Evolutionary conservation across 2,888 invertebrate species (phyloP), one percentile per base, ranked within the genome.

Genomic region (Dicyrtoma fusca): DNA sequence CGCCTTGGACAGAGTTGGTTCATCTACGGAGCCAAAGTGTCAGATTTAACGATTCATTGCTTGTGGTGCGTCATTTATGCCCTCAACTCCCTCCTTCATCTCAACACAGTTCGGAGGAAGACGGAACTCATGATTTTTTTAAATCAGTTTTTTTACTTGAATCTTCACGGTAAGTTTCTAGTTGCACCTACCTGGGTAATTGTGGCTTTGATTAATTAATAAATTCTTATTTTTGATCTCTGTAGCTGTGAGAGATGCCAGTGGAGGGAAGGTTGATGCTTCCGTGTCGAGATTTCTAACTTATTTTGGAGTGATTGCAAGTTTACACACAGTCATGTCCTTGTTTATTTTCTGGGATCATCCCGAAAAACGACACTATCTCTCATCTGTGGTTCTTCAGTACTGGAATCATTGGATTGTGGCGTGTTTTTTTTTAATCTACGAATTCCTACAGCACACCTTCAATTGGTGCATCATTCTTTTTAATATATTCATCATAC

Each of bases 401-500:
- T 13, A 21, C 17, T 26, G 11, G 11, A 13, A 59, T 34, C 59
- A 59, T 26, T 26, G 26, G 59, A 25, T 14, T 4, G 17, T 59
- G 4, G 26, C 26, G 1, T 13, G 23, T 8, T 23, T 59, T 8
- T 59, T 59, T 34, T 14, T 23, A 13, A 4, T 13, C 26, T 59
- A 59, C 26, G 59, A 59, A 23, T 59, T 59, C 14, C 14, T 59
- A 4, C 59, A 59, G 17, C 23, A 17, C 25, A 34, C 17, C 6
- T 59, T 59, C 59, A 59, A 59, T 26, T 59, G 59, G 59, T 5
- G 26, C 23, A 59, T 59, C 2, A 59, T 59, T 5, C 34, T 59
- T 1, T 23, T 59, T n/a, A 26, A 59, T 59, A 59, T 59, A 11
- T 59, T 59, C 59, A 25, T 26, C 59, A 26, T 59, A 1, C 26